A percentile compares a stretch with the other conserved stretches of the same genome.
These are phyloP conservation scores for Asbolus verrucosus DNA, from an alignment of 1,140 invertebrate genomes.

Conservation along the genomic window DNA sequence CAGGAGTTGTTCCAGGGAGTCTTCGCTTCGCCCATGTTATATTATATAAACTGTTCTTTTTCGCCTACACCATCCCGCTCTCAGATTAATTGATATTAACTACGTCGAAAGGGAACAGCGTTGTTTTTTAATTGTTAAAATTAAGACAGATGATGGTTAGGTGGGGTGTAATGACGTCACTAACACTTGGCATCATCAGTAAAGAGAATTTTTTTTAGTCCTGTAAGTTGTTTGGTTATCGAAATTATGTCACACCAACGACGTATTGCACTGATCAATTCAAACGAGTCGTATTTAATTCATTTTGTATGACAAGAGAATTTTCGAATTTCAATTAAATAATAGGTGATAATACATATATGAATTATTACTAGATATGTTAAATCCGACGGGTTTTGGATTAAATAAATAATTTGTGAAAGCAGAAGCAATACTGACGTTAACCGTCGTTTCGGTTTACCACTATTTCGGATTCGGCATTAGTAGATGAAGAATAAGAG, in stretches of 20 bases:
- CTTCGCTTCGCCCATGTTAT: no score
- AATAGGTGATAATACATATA: slow-evolving; percentile 29
- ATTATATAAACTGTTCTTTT: slow-evolving; percentile 26
- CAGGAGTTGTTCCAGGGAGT: slow-evolving; percentile 15
- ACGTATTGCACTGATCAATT: slow-evolving; percentile 32
- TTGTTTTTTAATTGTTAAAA: slow-evolving; percentile 36
- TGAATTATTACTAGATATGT: slow-evolving; percentile 31
- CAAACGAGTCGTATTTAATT: slow-evolving; percentile 33
- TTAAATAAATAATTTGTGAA: not conserved
- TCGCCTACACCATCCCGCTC: not conserved
- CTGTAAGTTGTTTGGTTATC: slow-evolving; percentile 18
- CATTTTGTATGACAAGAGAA: slow-evolving; percentile 25
- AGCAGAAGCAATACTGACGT: not conserved
- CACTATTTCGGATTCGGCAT: not conserved
- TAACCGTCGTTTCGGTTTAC: not conserved
- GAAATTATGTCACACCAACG: slow-evolving; percentile 9
- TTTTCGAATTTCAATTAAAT: slow-evolving; percentile 35
- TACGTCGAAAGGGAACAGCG: slow-evolving; percentile 27
- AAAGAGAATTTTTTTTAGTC: slow-evolving; percentile 12
- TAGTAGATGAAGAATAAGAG: no score
- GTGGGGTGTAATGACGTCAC: not conserved
- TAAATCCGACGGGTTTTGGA: slow-evolving; percentile 1
- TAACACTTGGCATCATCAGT: not conserved
- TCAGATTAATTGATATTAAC: slow-evolving; percentile 38
- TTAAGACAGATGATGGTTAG: slow-evolving; percentile 20